Conservation (phyloP, 2,113 vertebrate species). For the Cisticola juncidis region DNA sequence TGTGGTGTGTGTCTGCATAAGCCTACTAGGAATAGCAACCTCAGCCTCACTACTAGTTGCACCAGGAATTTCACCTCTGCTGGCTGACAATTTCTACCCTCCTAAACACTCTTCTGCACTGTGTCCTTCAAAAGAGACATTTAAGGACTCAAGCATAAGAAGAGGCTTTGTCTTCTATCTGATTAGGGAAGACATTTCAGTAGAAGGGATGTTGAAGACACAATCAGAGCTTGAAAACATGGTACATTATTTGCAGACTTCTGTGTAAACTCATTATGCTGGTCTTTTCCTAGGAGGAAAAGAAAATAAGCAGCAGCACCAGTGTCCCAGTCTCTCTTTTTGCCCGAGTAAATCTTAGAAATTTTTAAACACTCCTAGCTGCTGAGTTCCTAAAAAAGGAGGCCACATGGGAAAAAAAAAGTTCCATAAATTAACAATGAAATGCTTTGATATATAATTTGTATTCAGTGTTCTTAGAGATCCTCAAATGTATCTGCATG, state of each 20-base stretch:
- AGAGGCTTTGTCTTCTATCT: background rate
- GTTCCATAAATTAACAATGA: background rate
- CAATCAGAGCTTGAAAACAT: background rate
- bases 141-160: background rate
- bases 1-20: rapidly evolving
- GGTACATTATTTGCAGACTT: background rate
- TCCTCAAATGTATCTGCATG: background rate
- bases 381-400: background rate
- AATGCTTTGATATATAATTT: background rate
- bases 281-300: background rate
- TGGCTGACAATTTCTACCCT: background rate
- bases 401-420: background rate
- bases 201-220: background rate
- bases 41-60: background rate
- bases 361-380: background rate
- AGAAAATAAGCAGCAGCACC: background rate
- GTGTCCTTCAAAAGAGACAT: background rate
- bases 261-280: background rate
- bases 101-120: background rate
- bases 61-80: background rate
- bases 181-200: background rate
- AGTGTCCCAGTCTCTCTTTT: background rate
- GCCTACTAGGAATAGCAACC: background rate
- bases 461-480: background rate
- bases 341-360: rapidly evolving